Base-by-base conservation (phyloP, 1,140 invertebrate genomes). In the Sogatella furcifera region DNA sequence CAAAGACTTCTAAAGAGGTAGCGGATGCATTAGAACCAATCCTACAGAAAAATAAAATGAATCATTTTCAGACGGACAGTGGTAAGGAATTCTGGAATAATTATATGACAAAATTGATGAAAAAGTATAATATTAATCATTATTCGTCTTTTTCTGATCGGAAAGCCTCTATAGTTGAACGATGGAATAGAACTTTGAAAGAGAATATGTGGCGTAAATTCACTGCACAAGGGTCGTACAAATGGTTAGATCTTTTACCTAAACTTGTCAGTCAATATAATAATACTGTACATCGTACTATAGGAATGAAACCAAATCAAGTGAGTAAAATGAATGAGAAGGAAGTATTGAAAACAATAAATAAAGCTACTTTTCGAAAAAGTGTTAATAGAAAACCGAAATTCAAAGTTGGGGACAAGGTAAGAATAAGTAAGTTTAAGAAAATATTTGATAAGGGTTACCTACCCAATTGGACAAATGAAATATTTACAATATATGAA, bases 181-280 rank as follows among this genome's bases (percentile, higher is more conserved):
- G 77, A 56, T 74, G 76, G 55, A 75, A 76, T 67, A 63, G 72
- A 64, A 78, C 72, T 19, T 59, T 79, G 46, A 78, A 77, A 70
- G 63, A 59, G 17, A 72, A 69, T 65, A 69, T 78, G 64, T 78
- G 67, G 64, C 70, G 69, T 63, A 57, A 67, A 64, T 71, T 73
- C 60, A 69, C 65, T 44, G 59, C 58, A 58, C 58, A 59, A 24
- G 67, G 68, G 3, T 68, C 60, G 13, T 54, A 63, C 31, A 61
- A 59, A 24, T 73, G 64, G 41, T 49, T 74, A 1, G 61, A 73
- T 64, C 68, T 70, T 5, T 64, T 77, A 52, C 49, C 60, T n/a
- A 52, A 74, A 52, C 21, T 77, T 14, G 65, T 74, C 13, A 14
- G 69, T 17, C 53, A 65, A 28, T 78, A 78, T 63, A 78, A 79